These are phyloP conservation scores for Apodemus speciosus DNA, from an alignment of 2,113 vertebrate genomes.

Conservation along the genomic window DNA sequence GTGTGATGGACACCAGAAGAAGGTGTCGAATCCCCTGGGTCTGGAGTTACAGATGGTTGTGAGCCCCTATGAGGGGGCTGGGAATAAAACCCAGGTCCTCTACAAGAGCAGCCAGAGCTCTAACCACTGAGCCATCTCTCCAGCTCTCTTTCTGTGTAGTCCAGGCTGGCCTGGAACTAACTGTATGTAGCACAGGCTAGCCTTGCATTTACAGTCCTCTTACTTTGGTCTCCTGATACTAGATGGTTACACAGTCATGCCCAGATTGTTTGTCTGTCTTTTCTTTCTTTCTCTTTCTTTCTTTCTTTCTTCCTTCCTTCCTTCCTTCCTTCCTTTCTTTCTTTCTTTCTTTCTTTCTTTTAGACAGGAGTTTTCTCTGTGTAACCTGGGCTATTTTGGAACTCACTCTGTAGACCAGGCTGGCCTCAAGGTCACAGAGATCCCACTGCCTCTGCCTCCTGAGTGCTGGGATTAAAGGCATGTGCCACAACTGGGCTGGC, in stretches of 20 bases:
- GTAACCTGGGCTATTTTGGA: neutral
- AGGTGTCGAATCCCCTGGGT: neutral
- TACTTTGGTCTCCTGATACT: neutral
- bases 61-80: too few relatives aligned
- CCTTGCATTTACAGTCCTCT: neutral
- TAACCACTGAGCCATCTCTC: neutral
- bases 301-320: neutral
- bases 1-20: neutral
- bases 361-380: neutral
- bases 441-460: neutral
- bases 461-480: neutral
- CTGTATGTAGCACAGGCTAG: neutral
- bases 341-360: neutral
- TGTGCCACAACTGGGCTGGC: neutral
- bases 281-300: too few relatives aligned
- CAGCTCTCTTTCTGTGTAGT: neutral
- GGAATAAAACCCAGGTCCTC: neutral
- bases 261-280: neutral
- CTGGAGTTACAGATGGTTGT: neutral
- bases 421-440: neutral
- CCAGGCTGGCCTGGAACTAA: neutral
- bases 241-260: rapidly evolving
- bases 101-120: too few relatives aligned
- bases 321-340: neutral
- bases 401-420: neutral